Base-by-base conservation (phyloP, 2,888 invertebrate species). In the Drosophila formosana region DNA sequence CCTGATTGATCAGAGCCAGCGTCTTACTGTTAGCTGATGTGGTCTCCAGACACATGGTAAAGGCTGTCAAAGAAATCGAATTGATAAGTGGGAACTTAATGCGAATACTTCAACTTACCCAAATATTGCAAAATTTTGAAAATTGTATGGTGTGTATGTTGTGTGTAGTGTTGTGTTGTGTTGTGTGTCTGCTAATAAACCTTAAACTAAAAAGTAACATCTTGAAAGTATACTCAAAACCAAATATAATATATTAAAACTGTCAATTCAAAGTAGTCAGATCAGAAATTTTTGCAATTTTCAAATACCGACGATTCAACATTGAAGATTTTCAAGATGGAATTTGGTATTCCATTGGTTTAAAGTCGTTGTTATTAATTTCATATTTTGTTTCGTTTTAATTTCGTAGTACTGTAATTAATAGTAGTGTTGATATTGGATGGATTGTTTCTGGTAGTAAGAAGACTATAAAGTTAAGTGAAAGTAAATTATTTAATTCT, bases 1-100 rank as follows among this genome's bases (percentile, higher is more conserved):
- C 88, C 28, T 83, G 81, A 1, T 51, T 71, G 56, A 88, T 86
- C 56, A 80, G 51, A 3, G 55, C 57, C 65, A 79, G 55, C 28
- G 66, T 66, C 61, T 66, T 64, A 26, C 64, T 57, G 6, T 61
- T 65, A 8, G 56, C 34, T 39, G 70, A 5, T 43, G 67, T 65
- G 64, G 47, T 56, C 61, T 63, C 56, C 61, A 73, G 53, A 66
- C 77, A 75, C 76, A 78, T 72, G 55, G 26, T 49, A 25, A 45
- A 25, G 13, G 39, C 61, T 45, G 13, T 3, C 26, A 23, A 11
- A 1, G 1, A 4, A 2, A 49, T 11, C 3, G 7, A 45, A 5
- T 43, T 18, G 30, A 2, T 30, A 30, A 30, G 23, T 18, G 18
- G 1, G 18, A 11, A 1, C n/a, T 13, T 46, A 9, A 0, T 11